Evolutionary conservation across 2,797 vertebrate species (phyloP).

Genomic region (Gymnoscopelus microlampas): DNA sequence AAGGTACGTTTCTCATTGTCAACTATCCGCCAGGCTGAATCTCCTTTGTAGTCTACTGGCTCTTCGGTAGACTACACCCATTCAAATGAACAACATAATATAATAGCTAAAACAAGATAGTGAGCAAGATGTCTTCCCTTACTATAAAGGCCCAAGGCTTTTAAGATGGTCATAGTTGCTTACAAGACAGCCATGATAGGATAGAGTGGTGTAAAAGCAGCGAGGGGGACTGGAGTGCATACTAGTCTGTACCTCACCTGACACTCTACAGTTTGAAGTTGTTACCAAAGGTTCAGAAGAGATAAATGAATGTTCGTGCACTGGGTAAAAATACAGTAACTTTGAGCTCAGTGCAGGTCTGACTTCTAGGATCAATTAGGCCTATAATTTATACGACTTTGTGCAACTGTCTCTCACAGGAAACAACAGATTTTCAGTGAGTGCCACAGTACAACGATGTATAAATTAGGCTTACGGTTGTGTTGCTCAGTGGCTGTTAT

Average conservation of each 20-base stretch:
- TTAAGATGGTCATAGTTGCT: constrained; percentile 26
- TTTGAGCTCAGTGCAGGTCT: constrained; percentile 44
- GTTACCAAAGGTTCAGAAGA: constrained; percentile 84
- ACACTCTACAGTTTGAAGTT: constrained; percentile 48
- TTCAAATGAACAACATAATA: constrained; percentile 51
- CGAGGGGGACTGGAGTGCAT: not conserved
- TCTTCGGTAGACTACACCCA: constrained; percentile 58
- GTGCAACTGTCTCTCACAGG: no score
- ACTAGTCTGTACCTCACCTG: constrained; percentile 15
- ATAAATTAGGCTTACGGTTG: no score
- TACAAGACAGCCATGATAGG: constrained; percentile 56
- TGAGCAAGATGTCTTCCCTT: constrained; percentile 54
- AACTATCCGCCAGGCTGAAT: constrained; percentile 49
- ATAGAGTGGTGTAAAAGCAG: constrained; percentile 47
- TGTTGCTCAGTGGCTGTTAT: constrained; percentile 62
- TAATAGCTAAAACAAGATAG: constrained; percentile 54
- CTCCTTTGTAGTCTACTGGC: constrained; percentile 48
- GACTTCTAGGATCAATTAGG: constrained; percentile 46
- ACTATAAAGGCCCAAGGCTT: constrained; percentile 32
- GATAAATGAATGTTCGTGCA: constrained; percentile 77
- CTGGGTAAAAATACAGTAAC: constrained; percentile 40
- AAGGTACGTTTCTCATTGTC: constrained; percentile 78
- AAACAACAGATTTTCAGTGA: constrained; percentile 19
- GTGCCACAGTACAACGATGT: constrained; percentile 25
- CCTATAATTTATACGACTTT: no score